Evolutionary conservation across 2,797 vertebrate species (phyloP), one percentile per base, ranked within the genome.

Genomic region (Hyperoplus immaculatus): DNA sequence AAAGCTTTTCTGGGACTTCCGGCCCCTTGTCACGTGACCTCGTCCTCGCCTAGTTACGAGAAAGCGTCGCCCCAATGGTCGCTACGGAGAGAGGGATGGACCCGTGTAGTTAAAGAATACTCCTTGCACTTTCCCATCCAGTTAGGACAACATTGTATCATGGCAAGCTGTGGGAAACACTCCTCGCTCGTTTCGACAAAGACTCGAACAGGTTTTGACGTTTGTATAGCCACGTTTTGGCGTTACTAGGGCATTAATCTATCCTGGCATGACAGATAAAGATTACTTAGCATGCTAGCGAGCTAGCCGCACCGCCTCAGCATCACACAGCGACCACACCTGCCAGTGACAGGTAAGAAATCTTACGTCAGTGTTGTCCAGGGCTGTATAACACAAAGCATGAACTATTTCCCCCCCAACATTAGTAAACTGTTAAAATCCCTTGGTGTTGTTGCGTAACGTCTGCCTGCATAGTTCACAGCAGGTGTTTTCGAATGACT

Each of bases 271-370:
- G 89, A 65, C 77, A 57, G 85, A 79, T 72, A 87, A 80, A 90
- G 91, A 93, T 93, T 92, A 92, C 82, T 90, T 90, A 93, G 89
- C 91, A 88, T 92, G 90, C 74, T 85, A 90, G 75, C 56, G 56
- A 80, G 87, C 72, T 90, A 89, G 83, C 81, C 57, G 39, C 18
- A 45, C 57, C 59, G 10, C 75, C 49, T 62, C 81, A 74, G 83
- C 89, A 64, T 71, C 88, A 58, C 78, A 45, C 69, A 66, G 79
- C 58, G 83, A 88, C 80, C 80, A 86, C 87, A 78, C 77, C 88
- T 88, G 80, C 80, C 5, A 5, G 66, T 63, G 81, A 81, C 87
- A 89, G 91, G 93, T 94, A 86, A 87, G 87, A 67, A 46, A 69
- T 29, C 4, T 41, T 0, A 0, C 43, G 38, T 45, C 51, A 10